Base-by-base conservation (phyloP, 2,797 vertebrate species). In the Enteromius fasciolatus region DNA sequence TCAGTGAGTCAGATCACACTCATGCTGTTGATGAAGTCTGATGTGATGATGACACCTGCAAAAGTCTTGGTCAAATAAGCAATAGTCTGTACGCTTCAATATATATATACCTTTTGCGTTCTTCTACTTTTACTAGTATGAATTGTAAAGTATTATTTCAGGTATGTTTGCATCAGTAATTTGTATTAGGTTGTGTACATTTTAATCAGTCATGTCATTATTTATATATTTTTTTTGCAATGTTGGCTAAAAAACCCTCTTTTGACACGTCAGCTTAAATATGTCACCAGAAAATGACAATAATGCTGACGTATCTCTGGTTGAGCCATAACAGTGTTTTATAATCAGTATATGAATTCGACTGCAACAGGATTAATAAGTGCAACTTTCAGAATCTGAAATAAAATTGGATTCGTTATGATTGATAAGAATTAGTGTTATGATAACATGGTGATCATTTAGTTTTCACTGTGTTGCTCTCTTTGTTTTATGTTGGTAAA, bases 1-100 rank as follows among this genome's bases (percentile, higher is more conserved):
- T 11, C 64, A 80, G 14, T 70, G 50, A 70, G 17, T 28, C 33
- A 31, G 12, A 5, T 70, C 78, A 80, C 50, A 59, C 36, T 54
- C 18, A 44, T 20, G n/a, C 77, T 69, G 66, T 64, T 57, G 78
- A 44, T 20, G 31, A 23, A 44, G 64, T n/a, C 66, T 68, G 78
- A 57, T 69, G 57, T 57, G 0, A 28, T 46, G 50, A 31, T 31
- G 28, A 31, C 28, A 31, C 28, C 28, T 31, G 28, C 28, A 31
- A 31, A 31, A 25, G 39, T 44, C n/a, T 15, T 18, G 1, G 25
- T 44, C 3, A 68, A 44, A 25, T 25, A 9, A 39, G 6, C 23
- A 17, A 4, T 9, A 31, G 25, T 23, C 15, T 70, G 44, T 7
- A 39, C 1, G 36, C 8, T 0, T 52, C 70, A 36, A 1, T 14